phyloP scores from a whole-genome alignment of 2,113 vertebrate genomes.

The Elephas maximus region DNA sequence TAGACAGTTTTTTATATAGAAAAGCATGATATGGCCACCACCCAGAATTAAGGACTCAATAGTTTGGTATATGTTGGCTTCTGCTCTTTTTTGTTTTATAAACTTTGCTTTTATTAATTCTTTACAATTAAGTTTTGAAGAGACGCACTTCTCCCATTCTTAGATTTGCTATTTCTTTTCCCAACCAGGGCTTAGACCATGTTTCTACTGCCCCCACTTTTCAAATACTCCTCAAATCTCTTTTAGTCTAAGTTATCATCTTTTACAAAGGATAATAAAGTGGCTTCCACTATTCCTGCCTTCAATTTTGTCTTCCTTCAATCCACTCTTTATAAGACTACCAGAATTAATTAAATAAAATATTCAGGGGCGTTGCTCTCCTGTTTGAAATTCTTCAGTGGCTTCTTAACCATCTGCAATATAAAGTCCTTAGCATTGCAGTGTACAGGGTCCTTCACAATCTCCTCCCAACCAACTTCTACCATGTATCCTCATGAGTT shows the following conservation, averaged over 20 bases:
- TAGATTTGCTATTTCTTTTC: not conserved
- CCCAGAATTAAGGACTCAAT: conserved; percentile 13
- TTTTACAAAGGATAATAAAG: not conserved
- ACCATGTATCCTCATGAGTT: not conserved
- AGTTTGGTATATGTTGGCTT: not conserved
- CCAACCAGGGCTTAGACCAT: not conserved
- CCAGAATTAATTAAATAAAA: not conserved
- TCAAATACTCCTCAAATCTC: not conserved
- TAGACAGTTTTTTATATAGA: not conserved
- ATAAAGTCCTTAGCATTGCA: not conserved
- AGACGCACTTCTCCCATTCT: not conserved
- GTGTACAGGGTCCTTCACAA: not conserved
- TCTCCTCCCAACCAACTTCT: not conserved
- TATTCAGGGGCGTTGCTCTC: not conserved
- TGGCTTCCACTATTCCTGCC: not conserved
- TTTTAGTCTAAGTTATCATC: not conserved
- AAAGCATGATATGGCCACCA: not conserved
- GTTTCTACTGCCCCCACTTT: not conserved
- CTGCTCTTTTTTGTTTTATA: not conserved
- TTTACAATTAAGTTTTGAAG: not conserved
- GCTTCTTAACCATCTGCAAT: not conserved
- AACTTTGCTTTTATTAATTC: not conserved
- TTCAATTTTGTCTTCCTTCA: conserved; percentile 2
- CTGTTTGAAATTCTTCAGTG: conserved; percentile 11
- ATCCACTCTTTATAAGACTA: not conserved